Evolutionary conservation across 2,888 invertebrate species (phyloP).

Genomic region (Agrotis puta): DNA sequence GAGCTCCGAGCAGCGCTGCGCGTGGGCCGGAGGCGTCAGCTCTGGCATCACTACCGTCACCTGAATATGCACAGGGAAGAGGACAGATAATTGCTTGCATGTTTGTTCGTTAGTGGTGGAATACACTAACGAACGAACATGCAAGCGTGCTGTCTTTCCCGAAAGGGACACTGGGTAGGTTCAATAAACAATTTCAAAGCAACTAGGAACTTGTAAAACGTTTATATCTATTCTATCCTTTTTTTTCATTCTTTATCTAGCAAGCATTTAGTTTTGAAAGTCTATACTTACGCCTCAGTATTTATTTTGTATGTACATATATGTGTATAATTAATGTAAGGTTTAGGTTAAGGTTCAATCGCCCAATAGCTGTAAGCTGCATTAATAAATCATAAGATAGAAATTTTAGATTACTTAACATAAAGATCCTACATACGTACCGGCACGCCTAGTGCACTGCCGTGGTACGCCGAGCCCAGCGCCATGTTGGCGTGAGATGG

Average conservation of each 20-base stretch:
- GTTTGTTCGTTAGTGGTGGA: too few relatives aligned
- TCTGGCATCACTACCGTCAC: conserved; percentile 87
- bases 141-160: too few relatives aligned
- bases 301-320: too few relatives aligned
- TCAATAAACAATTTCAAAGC: background rate
- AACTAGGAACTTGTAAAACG: background rate
- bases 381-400: too few relatives aligned
- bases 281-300: background rate
- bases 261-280: background rate
- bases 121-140: too few relatives aligned
- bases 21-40: conserved; percentile 78
- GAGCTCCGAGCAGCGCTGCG: conserved; percentile 85
- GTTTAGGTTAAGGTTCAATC: too few relatives aligned
- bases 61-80: conserved; percentile 62
- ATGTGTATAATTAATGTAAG: too few relatives aligned
- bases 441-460: conserved; percentile 81
- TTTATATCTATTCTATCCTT: background rate
- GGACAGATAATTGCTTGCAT: too few relatives aligned
- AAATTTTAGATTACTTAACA: too few relatives aligned
- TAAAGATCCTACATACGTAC: conserved; percentile 65
- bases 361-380: too few relatives aligned
- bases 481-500: conserved; percentile 87
- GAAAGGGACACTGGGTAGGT: background rate
- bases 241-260: background rate
- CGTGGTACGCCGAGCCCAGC: conserved; percentile 86